phyloP scores from a whole-genome alignment of 2,888 invertebrate species.

The Lasioglossum villosulum region DNA sequence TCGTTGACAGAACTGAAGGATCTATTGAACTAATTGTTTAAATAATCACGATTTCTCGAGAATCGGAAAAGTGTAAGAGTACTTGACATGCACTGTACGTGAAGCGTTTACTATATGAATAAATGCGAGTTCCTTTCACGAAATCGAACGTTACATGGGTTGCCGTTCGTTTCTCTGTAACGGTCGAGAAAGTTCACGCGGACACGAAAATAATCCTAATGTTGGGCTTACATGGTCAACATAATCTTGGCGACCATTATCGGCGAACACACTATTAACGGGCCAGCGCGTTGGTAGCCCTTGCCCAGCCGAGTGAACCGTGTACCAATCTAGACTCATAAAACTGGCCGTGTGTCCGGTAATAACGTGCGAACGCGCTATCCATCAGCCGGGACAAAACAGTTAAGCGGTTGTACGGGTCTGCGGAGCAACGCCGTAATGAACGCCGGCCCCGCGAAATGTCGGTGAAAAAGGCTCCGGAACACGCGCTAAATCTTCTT shows the following conservation, averaged over 20 bases:
- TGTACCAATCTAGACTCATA: constrained; percentile 79
- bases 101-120: neutral
- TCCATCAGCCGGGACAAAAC: constrained; percentile 81
- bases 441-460: constrained; percentile 68
- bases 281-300: constrained; percentile 51
- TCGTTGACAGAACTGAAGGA: neutral
- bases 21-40: no score
- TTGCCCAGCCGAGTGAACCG: constrained; percentile 47
- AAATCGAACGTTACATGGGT: neutral
- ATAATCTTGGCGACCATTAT: constrained; percentile 72
- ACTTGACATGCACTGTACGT: neutral
- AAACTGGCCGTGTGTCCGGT: constrained; percentile 77
- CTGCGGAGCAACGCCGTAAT: constrained; percentile 66
- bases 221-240: constrained; percentile 36
- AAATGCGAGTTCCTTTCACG: neutral
- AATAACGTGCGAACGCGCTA: constrained; percentile 82
- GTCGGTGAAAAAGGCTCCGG: constrained; percentile 66
- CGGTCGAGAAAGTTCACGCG: constrained; percentile 6
- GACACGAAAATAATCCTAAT: constrained; percentile 55
- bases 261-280: constrained; percentile 77
- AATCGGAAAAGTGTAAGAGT: neutral
- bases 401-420: constrained; percentile 76
- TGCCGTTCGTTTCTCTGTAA: neutral
- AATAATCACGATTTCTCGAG: neutral
- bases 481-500: constrained; percentile 58